Conservation (phyloP, 2,797 vertebrate genomes). For the Leptoclinus maculatus region DNA sequence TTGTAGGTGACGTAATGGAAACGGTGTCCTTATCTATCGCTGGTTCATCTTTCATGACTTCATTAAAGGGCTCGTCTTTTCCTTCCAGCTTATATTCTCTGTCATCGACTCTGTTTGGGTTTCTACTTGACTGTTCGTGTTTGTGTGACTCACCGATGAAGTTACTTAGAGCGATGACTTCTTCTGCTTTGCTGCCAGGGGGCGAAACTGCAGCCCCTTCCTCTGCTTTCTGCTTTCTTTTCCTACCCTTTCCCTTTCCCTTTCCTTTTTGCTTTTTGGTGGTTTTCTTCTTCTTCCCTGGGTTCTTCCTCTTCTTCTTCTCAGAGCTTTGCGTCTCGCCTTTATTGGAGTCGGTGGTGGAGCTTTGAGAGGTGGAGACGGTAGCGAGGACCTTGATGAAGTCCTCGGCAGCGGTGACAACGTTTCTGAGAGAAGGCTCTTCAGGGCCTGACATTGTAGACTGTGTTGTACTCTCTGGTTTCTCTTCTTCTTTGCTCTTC, state of each 20-base stretch:
- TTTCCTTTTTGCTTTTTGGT: slow-evolving; percentile 72
- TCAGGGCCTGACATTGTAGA: slow-evolving; percentile 55
- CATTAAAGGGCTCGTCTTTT: slow-evolving; percentile 74
- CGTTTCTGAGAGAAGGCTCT: slow-evolving; percentile 80
- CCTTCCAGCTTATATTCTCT: slow-evolving; percentile 54
- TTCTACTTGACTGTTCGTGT: slow-evolving; percentile 36
- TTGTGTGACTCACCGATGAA: slow-evolving; percentile 53
- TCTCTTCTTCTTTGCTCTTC: slow-evolving; percentile 51
- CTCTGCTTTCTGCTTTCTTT: slow-evolving; percentile 74
- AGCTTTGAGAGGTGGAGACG: slow-evolving; percentile 86
- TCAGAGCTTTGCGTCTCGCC: slow-evolving; percentile 76
- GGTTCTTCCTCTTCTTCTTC: slow-evolving; percentile 82
- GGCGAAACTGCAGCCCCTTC: slow-evolving; percentile 57
- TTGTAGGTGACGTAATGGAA: slow-evolving; percentile 12
- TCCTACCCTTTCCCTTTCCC: slow-evolving; percentile 75
- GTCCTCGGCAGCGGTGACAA: slow-evolving; percentile 81
- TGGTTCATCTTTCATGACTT: slow-evolving; percentile 84
- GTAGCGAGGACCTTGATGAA: slow-evolving; percentile 87
- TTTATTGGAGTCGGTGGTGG: slow-evolving; percentile 71
- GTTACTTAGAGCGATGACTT: slow-evolving; percentile 35
- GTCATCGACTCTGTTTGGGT: slow-evolving; percentile 43
- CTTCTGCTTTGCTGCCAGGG: slow-evolving; percentile 60
- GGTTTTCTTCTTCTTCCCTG: slow-evolving; percentile 79
- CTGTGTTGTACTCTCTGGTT: slow-evolving; percentile 59
- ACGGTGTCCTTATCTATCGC: slow-evolving; percentile 49